Evolutionary conservation across 2,797 vertebrate species (phyloP).

Genomic region (Karalla daura): DNA sequence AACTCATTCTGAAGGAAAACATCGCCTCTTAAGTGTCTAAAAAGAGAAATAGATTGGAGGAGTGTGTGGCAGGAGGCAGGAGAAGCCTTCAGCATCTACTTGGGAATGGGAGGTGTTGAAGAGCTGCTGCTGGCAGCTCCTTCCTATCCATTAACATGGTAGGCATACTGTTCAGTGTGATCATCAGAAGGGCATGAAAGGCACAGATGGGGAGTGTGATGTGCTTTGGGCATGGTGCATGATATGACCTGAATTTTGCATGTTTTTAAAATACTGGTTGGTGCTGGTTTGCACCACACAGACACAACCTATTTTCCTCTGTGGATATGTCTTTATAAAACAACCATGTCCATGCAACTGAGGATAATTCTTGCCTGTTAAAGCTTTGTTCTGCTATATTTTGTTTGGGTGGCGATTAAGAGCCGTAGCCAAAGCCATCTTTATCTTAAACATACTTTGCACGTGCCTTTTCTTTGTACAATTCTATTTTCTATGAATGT

Average conservation of each 20-base stretch:
- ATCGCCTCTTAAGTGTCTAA: slow-evolving; percentile 39
- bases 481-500: background rate
- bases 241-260: slow-evolving; percentile 56
- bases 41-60: slow-evolving; percentile 40
- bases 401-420: slow-evolving; percentile 29
- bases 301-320: slow-evolving; percentile 25
- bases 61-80: slow-evolving; percentile 28
- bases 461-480: background rate
- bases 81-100: slow-evolving; percentile 31
- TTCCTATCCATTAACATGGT: slow-evolving; percentile 60
- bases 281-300: slow-evolving; percentile 33
- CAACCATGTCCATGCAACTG: slow-evolving; percentile 14
- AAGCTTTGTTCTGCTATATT: slow-evolving; percentile 32
- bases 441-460: slow-evolving; percentile 24
- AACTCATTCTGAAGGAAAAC: slow-evolving; percentile 47
- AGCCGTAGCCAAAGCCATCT: slow-evolving; percentile 16
- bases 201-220: slow-evolving; percentile 54
- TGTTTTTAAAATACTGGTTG: slow-evolving; percentile 23
- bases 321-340: slow-evolving; percentile 44
- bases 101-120: slow-evolving; percentile 47
- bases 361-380: slow-evolving; percentile 18
- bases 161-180: slow-evolving; percentile 36
- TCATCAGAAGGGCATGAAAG: slow-evolving; percentile 45
- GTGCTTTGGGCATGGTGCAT: slow-evolving; percentile 54
- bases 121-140: slow-evolving; percentile 56